Conservation (phyloP, 2,888 invertebrate genomes). For the Rhogogaster chlorosoma region DNA sequence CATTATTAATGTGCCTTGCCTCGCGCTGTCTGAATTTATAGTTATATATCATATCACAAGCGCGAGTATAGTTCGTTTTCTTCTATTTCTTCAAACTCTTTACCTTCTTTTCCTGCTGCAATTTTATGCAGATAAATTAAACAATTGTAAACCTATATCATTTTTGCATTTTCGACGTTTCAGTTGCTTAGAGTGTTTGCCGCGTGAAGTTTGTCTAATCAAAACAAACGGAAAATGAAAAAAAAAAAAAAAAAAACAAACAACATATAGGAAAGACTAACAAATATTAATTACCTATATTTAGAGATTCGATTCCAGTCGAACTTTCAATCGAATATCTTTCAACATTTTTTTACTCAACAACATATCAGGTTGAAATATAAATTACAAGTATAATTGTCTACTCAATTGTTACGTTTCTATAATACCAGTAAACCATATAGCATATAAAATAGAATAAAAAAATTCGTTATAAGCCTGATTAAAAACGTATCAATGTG, state of each 20-base stretch:
- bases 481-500: slow-evolving; percentile 6
- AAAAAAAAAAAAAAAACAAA: background rate
- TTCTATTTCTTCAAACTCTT: background rate
- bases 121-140: background rate
- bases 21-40: slow-evolving; percentile 16
- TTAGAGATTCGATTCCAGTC: background rate
- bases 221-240: background rate
- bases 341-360: slow-evolving; percentile 1
- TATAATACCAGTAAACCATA: background rate
- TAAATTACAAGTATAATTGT: background rate
- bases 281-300: background rate
- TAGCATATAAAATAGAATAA: background rate
- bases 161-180: slow-evolving; percentile 9
- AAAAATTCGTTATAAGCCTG: background rate
- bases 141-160: background rate
- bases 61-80: slow-evolving; percentile 1
- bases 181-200: slow-evolving; percentile 2
- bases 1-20: slow-evolving; percentile 48
- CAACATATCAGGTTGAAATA: slow-evolving; percentile 3
- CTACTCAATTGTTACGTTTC: background rate
- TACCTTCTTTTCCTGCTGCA: background rate
- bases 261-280: background rate
- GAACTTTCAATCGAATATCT: background rate
- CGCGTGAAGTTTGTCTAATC: background rate
- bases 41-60: slow-evolving; percentile 9